Conservation (phyloP, 2,888 invertebrate genomes). For the Caenorhabditis uteleia region DNA sequence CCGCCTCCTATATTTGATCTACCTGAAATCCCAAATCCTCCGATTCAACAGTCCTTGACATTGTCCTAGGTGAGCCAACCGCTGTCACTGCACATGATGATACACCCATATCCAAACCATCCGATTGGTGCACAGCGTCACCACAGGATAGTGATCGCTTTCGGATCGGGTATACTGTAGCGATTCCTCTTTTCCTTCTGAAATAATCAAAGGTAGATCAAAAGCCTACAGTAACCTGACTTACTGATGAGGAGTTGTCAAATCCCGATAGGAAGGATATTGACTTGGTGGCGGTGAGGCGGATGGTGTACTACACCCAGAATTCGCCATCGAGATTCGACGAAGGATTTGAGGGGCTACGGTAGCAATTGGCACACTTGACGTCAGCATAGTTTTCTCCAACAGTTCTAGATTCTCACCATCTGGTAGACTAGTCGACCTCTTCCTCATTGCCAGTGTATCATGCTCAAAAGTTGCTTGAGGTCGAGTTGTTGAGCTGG, state of each 20-base stretch:
- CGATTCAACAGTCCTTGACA: too few species aligned
- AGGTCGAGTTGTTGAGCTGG: slow-evolving; percentile 9
- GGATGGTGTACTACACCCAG: slow-evolving; percentile 22
- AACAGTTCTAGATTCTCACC: slow-evolving; percentile 50
- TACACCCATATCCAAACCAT: background rate
- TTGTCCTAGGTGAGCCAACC: too few species aligned
- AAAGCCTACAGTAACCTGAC: background rate
- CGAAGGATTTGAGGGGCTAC: background rate
- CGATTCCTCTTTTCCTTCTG: slow-evolving; percentile 47
- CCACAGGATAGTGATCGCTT: slow-evolving; percentile 55
- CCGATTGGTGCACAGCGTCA: slow-evolving; percentile 29
- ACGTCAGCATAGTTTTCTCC: slow-evolving; percentile 12
- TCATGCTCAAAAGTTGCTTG: slow-evolving; percentile 29
- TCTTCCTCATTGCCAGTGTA: slow-evolving; percentile 30
- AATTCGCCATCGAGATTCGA: background rate
- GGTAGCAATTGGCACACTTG: background rate
- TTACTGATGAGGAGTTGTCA: slow-evolving; percentile 28
- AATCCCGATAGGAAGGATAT: slow-evolving; percentile 51
- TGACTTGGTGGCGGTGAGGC: slow-evolving; percentile 49
- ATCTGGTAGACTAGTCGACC: slow-evolving; percentile 59
- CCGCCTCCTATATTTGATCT: too few species aligned
- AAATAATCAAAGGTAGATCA: slow-evolving; percentile 4
- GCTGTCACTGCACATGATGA: slow-evolving; percentile 7
- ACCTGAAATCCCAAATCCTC: too few species aligned
- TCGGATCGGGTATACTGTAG: slow-evolving; percentile 42